A percentile compares a stretch with the other conserved stretches of the same genome.
These are phyloP conservation scores for Nebria ingens DNA, from an alignment of 1,140 invertebrate genomes.

Conservation along the genomic window DNA sequence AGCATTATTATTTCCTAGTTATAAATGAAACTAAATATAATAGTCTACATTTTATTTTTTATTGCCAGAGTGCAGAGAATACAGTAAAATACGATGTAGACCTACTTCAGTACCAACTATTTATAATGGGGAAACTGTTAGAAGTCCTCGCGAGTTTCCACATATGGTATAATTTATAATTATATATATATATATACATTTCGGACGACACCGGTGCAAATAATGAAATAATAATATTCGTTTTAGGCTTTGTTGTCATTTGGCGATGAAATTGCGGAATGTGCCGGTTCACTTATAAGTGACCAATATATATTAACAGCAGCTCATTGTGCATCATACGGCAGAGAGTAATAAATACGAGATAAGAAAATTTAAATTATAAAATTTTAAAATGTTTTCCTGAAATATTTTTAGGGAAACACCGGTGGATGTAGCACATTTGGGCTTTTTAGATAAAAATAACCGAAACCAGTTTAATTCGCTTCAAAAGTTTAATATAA, in stretches of 20 bases:
- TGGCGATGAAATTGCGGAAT: slow-evolving; percentile 26
- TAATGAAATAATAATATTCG: not conserved
- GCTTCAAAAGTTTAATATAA: not conserved
- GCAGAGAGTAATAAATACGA: no score
- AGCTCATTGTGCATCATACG: slow-evolving; percentile 47
- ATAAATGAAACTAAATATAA: no score
- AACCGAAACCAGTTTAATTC: not conserved
- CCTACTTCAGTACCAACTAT: slow-evolving; percentile 18
- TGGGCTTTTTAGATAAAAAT: not conserved
- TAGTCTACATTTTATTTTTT: no score
- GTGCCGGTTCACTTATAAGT: slow-evolving; percentile 60
- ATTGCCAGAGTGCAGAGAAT: slow-evolving; percentile 1
- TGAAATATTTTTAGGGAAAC: not conserved
- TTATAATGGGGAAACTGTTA: slow-evolving; percentile 31
- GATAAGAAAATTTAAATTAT: not conserved
- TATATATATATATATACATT: not conserved
- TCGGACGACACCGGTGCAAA: no score
- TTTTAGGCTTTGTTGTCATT: not conserved
- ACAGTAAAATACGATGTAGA: not conserved
- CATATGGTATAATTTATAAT: slow-evolving; percentile 38
- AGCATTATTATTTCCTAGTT: no score
- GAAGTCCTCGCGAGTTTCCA: slow-evolving; percentile 36
- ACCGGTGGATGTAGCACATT: not conserved
- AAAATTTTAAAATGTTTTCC: not conserved
- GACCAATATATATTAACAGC: slow-evolving; percentile 58